Evolutionary conservation across 2,888 invertebrate species (phyloP), one percentile per base, ranked within the genome.

Genomic region (Trachelus stipa): DNA sequence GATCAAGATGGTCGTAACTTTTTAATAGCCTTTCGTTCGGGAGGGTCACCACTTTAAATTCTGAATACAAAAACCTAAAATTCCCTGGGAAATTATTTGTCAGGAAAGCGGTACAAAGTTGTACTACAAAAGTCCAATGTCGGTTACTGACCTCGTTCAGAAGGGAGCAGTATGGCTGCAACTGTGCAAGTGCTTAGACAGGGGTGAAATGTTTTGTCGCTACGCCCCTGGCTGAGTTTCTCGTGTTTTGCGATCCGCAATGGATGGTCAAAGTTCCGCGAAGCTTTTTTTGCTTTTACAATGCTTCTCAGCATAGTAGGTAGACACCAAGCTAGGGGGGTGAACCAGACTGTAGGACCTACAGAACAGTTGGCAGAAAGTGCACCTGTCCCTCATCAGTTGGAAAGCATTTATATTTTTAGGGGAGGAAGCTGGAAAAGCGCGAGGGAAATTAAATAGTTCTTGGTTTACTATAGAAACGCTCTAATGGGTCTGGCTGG

Each of bases 221-320:
- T 35, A 34, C 37, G 74, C 11, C 12, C 30, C 74, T 56, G 9
- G 9, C 23, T 56, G 56, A 23, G 56, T 56, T 34, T 71, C 71
- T 71, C 71, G 77, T 77, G 77, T 77, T 77, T 77, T 77, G 77
- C 35, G 71, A 69, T 75, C 75, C 71, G 75, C 69, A 69, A 77
- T 77, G 75, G 77, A 77, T 77, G 75, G 77, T 69, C 23, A 75
- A 77, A 77, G 74, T 77, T 77, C 30, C 69, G 35, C 73, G 56
- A 34, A 23, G 56, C 23, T 71, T 71, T 71, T 71, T 71, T 71
- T 23, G 71, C 12, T 71, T 71, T 71, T 34, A 71, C 71, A 71
- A 71, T 71, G 33, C 71, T 71, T 56, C 23, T 23, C 23, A 2
- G 56, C 15, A 23, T 9, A 2, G 23, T 56, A 56, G 23, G 56